These are phyloP conservation scores for Blastomussa wellsi DNA, from an alignment of 92 coral and sea anemone species.

Conservation along the genomic window DNA sequence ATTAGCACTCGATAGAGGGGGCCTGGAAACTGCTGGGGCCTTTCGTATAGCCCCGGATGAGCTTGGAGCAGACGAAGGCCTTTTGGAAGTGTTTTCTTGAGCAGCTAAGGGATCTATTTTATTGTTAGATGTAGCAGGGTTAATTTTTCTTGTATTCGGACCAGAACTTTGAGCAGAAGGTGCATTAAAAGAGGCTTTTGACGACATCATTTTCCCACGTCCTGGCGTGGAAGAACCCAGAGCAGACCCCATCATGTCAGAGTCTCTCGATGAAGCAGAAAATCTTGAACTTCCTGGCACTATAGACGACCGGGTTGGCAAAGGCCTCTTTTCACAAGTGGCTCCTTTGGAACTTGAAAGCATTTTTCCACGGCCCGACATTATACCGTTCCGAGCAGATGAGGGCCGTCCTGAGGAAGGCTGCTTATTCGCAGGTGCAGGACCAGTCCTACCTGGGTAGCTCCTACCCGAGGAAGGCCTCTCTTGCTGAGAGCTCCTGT, in stretches of 20 bases:
- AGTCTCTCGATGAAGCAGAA: constrained; percentile 10
- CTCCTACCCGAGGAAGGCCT: constrained; percentile 6
- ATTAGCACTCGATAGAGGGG: background rate
- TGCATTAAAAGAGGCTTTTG: background rate
- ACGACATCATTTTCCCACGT: background rate
- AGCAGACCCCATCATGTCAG: background rate
- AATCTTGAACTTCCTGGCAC: background rate
- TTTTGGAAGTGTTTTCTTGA: background rate
- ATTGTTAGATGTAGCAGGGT: background rate
- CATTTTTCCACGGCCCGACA: constrained; percentile 1
- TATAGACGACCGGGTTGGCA: background rate
- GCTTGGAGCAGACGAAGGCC: background rate
- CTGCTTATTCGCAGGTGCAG: background rate
- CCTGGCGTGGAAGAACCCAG: background rate
- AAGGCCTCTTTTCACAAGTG: constrained; percentile 5
- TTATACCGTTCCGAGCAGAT: background rate
- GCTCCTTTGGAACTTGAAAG: background rate
- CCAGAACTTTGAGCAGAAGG: background rate
- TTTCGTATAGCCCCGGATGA: background rate
- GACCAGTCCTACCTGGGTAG: background rate
- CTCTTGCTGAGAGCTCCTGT: background rate
- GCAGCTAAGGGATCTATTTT: background rate
- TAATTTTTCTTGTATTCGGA: background rate
- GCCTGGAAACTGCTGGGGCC: background rate
- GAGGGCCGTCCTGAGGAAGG: constrained; percentile 13